Base-by-base conservation (phyloP, 2,888 invertebrate genomes). In the Anthophora plumipes region DNA sequence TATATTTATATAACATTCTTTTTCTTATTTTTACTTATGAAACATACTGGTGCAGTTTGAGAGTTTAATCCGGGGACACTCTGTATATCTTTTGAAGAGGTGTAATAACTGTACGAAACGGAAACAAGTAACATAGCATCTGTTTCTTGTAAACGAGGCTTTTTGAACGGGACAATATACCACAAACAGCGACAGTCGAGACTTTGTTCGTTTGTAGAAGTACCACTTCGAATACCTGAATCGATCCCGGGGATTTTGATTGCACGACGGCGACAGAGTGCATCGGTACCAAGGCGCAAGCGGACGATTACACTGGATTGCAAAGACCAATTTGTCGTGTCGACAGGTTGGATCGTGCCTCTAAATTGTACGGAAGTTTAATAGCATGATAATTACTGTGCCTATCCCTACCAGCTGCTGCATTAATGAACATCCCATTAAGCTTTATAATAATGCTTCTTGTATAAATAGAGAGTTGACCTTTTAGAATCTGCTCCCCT, bases 361-460 rank as follows among this genome's bases (percentile, higher is more conserved):
- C 31, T 31, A 14, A 77, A 77, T 69, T 82, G 41, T 48, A 66
- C 72, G 72, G 69, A 77, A 73, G 66, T 77, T 82, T 82, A 77
- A 81, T 67, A 59, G 66, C 73, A 57, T n/a, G 50, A 25, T 75
- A 81, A 71, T 77, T 77, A 55, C 71, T 39, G 22, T 46, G 66
- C 61, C 77, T 68, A 70, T 54, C 46, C 52, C 37, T 31, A 41
- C 48, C 48, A 48, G 60, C 52, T 50, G 66, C 57, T 48, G 52
- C 61, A 69, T 70, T 81, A 78, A 57, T 59, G 64, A 52, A 50
- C 9, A 4, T 54, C 0, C 76, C 63, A 60, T 77, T 81, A 72
- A 60, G 60, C 64, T 72, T 66, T 57, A 69, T 69, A 72, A 72
- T 81, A 72, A 77, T 72, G 50, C 60, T 31, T 31, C 8, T 60